These are phyloP conservation scores for Drosophila borborema DNA, from an alignment of 2,888 invertebrate species.

Conservation along the genomic window DNA sequence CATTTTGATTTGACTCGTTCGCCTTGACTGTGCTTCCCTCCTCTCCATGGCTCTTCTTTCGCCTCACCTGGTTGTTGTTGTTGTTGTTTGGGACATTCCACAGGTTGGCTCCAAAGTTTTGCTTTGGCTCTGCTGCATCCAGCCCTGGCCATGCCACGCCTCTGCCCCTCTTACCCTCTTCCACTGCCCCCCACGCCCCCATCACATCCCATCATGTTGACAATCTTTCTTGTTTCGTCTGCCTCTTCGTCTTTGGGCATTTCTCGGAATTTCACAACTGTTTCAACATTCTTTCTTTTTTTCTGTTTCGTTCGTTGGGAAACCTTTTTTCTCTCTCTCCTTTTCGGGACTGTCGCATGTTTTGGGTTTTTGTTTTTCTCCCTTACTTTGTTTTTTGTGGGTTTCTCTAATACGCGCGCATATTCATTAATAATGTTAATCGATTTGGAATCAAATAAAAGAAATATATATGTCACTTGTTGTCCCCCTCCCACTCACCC, in stretches of 20 bases:
- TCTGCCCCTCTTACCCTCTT: not conserved
- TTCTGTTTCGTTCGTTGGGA: slow-evolving; percentile 23
- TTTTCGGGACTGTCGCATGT: slow-evolving; percentile 12
- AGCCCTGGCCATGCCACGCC: not conserved
- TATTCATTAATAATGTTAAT: slow-evolving; percentile 79
- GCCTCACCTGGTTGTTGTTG: slow-evolving; percentile 9
- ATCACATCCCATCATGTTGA: slow-evolving; percentile 70
- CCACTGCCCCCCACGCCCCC: too few relatives aligned
- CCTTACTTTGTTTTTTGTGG: not conserved
- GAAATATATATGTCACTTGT: slow-evolving; percentile 26
- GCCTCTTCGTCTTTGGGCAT: slow-evolving; percentile 7
- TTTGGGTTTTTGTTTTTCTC: not conserved
- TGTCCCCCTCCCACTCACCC: not conserved
- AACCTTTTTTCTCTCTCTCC: slow-evolving; percentile 26
- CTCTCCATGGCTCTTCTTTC: not conserved
- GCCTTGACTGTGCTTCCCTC: not conserved
- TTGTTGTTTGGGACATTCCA: slow-evolving; percentile 53
- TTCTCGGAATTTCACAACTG: slow-evolving; percentile 57
- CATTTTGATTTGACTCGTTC: slow-evolving; percentile 69
- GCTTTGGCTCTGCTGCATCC: slow-evolving; percentile 3
- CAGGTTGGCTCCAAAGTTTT: slow-evolving; percentile 64
- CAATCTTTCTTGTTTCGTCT: slow-evolving; percentile 55
- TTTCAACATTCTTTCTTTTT: slow-evolving; percentile 5
- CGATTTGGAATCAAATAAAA: slow-evolving; percentile 43
- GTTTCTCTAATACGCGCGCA: slow-evolving; percentile 23